Percentiles rank a stretch among this genome's conserved stretches.
Evolutionary conservation across 2,888 invertebrate species (phyloP).

Genomic region (Galerucella pusilla): DNA sequence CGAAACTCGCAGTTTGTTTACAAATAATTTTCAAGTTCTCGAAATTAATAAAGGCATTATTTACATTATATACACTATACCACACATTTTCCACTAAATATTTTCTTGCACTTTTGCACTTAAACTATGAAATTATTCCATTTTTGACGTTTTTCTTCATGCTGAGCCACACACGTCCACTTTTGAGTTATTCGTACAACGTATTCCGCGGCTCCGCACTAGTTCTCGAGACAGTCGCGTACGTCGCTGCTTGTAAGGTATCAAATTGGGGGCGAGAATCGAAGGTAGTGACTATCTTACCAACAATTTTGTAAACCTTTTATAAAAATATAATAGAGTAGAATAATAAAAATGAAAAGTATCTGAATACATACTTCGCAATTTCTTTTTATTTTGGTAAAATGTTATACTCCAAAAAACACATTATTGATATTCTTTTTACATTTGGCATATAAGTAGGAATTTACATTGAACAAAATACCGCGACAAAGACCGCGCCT

Average conservation of each 20-base stretch:
- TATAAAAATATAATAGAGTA: background rate
- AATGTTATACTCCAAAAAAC: too few relatives aligned
- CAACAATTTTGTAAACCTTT: slow-evolving; percentile 15
- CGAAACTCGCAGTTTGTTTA: slow-evolving; percentile 55
- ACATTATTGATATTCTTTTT: too few relatives aligned
- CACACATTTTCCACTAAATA: slow-evolving; percentile 52
- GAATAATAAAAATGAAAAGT: background rate
- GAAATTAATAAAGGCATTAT: slow-evolving; percentile 42
- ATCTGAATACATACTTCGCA: background rate
- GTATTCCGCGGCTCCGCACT: slow-evolving; percentile 48
- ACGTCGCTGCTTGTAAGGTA: slow-evolving; percentile 38
- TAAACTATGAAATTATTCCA: slow-evolving; percentile 57
- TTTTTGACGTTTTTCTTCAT: slow-evolving; percentile 61
- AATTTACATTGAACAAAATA: too few relatives aligned
- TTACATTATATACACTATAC: slow-evolving; percentile 51
- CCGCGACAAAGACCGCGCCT: too few relatives aligned
- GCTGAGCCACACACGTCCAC: slow-evolving; percentile 61
- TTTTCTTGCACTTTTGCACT: slow-evolving; percentile 50
- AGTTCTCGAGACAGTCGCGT: slow-evolving; percentile 41
- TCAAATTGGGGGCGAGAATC: slow-evolving; percentile 50
- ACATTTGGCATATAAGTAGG: too few relatives aligned
- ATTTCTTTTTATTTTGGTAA: too few relatives aligned
- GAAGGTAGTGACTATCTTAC: slow-evolving; percentile 37
- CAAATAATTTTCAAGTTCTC: slow-evolving; percentile 51
- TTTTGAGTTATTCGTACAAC: slow-evolving; percentile 58